These are phyloP conservation scores for Eunapius fragilis DNA, from an alignment of 37 sponge, comb jelly and placozoan species.

Conservation along the genomic window DNA sequence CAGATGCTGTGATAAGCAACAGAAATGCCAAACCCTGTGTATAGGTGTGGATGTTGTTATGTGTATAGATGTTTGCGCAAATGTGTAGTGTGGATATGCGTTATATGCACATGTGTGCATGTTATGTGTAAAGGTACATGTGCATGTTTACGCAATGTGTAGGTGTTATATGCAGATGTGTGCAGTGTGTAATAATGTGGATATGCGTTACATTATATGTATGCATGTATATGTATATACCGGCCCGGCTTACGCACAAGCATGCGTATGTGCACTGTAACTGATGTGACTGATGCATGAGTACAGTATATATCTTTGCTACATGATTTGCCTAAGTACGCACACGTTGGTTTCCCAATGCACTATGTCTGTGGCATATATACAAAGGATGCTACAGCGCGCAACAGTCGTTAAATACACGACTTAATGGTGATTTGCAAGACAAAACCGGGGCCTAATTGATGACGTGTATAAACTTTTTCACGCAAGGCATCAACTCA, in stretches of 20 bases:
- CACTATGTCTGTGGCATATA: too few species aligned
- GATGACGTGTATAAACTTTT: neutral
- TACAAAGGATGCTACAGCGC: neutral
- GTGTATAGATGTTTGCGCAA: neutral
- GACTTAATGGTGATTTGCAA: too few species aligned
- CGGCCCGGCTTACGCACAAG: too few species aligned
- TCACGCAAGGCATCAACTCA: slow-evolving; percentile 17
- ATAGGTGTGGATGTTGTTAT: neutral
- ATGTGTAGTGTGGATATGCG: neutral
- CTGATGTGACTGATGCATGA: too few species aligned
- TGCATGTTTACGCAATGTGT: neutral
- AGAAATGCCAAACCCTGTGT: slow-evolving; percentile 6
- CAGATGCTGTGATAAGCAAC: neutral
- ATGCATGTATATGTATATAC: neutral
- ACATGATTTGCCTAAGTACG: too few species aligned
- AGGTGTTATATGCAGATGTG: neutral
- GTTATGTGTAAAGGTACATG: neutral
- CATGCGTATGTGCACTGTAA: neutral
- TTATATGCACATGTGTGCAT: neutral
- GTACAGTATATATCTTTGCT: too few species aligned
- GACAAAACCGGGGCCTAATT: neutral
- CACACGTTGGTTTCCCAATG: too few species aligned
- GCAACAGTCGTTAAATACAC: too few species aligned
- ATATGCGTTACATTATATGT: neutral
- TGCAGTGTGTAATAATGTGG: too few species aligned